A percentile compares a stretch with the other conserved stretches of the same genome.
Evolutionary conservation across 2,797 vertebrate species (phyloP).

Genomic region (Phalanger gymnotis): DNA sequence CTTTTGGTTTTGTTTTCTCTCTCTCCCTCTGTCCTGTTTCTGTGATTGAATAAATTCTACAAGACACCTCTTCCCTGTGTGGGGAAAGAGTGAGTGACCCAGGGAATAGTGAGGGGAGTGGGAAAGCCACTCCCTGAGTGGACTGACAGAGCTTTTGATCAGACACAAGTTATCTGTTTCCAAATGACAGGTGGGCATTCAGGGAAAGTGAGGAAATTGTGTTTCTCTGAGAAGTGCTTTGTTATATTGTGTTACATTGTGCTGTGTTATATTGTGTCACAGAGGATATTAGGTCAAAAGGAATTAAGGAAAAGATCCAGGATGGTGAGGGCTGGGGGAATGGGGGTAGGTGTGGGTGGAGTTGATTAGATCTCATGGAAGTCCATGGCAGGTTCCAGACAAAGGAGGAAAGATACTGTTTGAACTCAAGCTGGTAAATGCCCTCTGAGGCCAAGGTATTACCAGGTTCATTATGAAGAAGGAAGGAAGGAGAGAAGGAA

Average conservation of each 20-base stretch:
- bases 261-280: constrained; percentile 56
- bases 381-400: neutral
- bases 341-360: neutral
- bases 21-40: neutral
- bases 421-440: neutral
- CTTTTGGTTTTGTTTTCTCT: neutral
- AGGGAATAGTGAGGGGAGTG: neutral
- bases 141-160: neutral
- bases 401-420: neutral
- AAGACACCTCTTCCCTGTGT: neutral
- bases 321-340: too few species aligned
- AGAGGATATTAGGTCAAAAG: neutral
- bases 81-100: neutral
- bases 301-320: neutral
- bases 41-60: neutral
- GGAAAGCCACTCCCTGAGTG: neutral
- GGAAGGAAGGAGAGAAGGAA: neutral
- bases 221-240: constrained; percentile 62
- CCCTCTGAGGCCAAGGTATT: neutral
- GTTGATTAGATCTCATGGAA: neutral
- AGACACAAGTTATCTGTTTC: neutral
- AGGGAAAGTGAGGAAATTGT: neutral
- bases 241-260: constrained; percentile 34
- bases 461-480: neutral
- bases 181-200: neutral